Evolutionary conservation across 2,888 invertebrate genomes (phyloP).

Genomic region (Boloria selene): DNA sequence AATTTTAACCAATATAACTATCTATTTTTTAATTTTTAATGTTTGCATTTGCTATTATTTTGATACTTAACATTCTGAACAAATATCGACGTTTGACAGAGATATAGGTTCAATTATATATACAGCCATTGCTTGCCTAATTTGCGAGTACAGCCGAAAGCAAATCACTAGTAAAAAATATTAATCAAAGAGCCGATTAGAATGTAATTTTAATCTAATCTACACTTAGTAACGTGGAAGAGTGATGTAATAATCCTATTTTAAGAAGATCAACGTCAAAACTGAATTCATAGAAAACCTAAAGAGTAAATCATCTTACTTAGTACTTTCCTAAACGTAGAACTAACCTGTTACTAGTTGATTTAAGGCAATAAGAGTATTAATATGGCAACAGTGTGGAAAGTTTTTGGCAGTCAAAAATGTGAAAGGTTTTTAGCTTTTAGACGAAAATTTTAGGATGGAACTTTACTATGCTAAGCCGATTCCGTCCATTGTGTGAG

Average conservation of each 20-base stretch:
- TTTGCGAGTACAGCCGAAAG: too few species aligned
- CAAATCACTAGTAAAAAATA: too few species aligned
- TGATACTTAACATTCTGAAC: too few species aligned
- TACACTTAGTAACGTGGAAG: neutral
- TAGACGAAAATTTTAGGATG: slow-evolving; percentile 25
- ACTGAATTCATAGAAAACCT: slow-evolving; percentile 7
- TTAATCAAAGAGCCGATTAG: too few species aligned
- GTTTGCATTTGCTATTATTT: too few species aligned
- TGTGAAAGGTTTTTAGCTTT: slow-evolving; percentile 26
- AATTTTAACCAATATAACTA: too few species aligned
- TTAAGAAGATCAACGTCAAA: neutral
- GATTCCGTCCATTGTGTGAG: slow-evolving; percentile 31
- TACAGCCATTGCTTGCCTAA: too few species aligned
- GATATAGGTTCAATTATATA: too few species aligned
- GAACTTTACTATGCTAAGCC: slow-evolving; percentile 32
- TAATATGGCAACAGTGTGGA: slow-evolving; percentile 3
- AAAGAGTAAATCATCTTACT: slow-evolving; percentile 5
- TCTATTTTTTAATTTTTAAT: too few species aligned
- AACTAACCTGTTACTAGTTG: slow-evolving; percentile 6
- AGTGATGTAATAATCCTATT: neutral
- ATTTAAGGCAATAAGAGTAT: slow-evolving; percentile 5
- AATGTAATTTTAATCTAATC: neutral
- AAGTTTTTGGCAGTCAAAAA: slow-evolving; percentile 8
- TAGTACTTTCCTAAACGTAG: neutral
- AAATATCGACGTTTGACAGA: too few species aligned